Evolutionary conservation across 2,888 invertebrate species (phyloP).

Genomic region (Eristalis pertinax): DNA sequence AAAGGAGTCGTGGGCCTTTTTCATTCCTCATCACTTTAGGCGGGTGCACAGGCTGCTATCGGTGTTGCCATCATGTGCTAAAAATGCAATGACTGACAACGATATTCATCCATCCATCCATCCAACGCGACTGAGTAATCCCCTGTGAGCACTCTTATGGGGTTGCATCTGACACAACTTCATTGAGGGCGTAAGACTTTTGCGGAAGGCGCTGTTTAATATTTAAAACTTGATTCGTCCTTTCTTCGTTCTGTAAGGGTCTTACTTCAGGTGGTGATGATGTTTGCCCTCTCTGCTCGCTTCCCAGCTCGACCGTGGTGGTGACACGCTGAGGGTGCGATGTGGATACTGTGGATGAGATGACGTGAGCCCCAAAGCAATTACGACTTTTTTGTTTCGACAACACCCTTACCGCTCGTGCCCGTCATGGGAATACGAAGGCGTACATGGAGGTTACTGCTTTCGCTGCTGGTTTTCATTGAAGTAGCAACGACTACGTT

Average conservation of each 20-base stretch:
- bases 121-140: neutral
- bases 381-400: constrained; percentile 59
- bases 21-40: constrained; percentile 60
- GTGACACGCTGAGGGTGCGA: constrained; percentile 11
- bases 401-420: neutral
- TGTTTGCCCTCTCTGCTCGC: constrained; percentile 49
- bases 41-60: constrained; percentile 51
- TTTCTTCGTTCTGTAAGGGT: constrained; percentile 55
- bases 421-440: constrained; percentile 46
- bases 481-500: constrained; percentile 25
- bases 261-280: constrained; percentile 69
- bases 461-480: constrained; percentile 1
- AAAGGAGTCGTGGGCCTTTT: constrained; percentile 48
- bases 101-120: constrained; percentile 14
- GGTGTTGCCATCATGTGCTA: constrained; percentile 67
- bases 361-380: constrained; percentile 71
- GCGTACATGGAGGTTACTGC: constrained; percentile 17
- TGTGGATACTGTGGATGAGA: constrained; percentile 49
- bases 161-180: neutral
- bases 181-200: constrained; percentile 61
- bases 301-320: constrained; percentile 15
- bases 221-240: constrained; percentile 68
- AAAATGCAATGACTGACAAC: constrained; percentile 69
- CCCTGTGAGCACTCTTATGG: neutral
- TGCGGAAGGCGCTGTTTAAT: constrained; percentile 67